Evolutionary conservation across 1,140 invertebrate genomes (phyloP).

Genomic region (Sycophaga agraensis): DNA sequence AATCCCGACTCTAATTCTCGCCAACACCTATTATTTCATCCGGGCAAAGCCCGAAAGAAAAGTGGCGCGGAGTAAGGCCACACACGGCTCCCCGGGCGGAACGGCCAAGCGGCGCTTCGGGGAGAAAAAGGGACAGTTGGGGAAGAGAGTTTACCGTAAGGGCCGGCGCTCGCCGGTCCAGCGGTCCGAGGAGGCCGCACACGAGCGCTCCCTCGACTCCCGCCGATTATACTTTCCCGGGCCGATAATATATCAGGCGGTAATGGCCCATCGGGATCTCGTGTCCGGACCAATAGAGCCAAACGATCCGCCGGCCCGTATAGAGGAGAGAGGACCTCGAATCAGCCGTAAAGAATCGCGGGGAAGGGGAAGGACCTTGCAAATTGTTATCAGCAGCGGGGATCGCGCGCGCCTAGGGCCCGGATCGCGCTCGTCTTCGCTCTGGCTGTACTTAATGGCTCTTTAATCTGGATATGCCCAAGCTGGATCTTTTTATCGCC

Average conservation of each 20-base stretch:
- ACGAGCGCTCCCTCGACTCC: neutral
- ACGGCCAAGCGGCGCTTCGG: too few species aligned
- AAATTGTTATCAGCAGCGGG: slow-evolving; percentile 16
- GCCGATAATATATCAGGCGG: slow-evolving; percentile 51
- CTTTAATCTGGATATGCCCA: too few species aligned
- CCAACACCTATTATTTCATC: too few species aligned
- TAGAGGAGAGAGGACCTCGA: neutral
- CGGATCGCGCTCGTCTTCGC: too few species aligned
- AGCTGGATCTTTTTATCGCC: too few species aligned
- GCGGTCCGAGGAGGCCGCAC: slow-evolving; percentile 1
- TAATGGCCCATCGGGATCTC: slow-evolving; percentile 47
- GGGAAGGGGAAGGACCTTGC: slow-evolving; percentile 1
- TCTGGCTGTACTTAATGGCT: too few species aligned
- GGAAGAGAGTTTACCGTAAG: slow-evolving; percentile 25
- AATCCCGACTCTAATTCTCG: too few species aligned
- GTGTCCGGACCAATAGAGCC: slow-evolving; percentile 39
- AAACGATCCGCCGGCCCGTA: slow-evolving; percentile 30
- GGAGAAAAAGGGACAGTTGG: neutral
- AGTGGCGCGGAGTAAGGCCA: too few species aligned
- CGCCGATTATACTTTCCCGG: slow-evolving; percentile 51
- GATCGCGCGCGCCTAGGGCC: neutral
- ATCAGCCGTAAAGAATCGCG: slow-evolving; percentile 18
- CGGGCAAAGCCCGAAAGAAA: too few species aligned
- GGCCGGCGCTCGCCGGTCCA: slow-evolving; percentile 14
- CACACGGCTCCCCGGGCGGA: too few species aligned